Percentiles rank a stretch among this genome's conserved stretches.
Evolutionary conservation across 2,888 invertebrate genomes (phyloP).

Genomic region (Nymphalis c-album): DNA sequence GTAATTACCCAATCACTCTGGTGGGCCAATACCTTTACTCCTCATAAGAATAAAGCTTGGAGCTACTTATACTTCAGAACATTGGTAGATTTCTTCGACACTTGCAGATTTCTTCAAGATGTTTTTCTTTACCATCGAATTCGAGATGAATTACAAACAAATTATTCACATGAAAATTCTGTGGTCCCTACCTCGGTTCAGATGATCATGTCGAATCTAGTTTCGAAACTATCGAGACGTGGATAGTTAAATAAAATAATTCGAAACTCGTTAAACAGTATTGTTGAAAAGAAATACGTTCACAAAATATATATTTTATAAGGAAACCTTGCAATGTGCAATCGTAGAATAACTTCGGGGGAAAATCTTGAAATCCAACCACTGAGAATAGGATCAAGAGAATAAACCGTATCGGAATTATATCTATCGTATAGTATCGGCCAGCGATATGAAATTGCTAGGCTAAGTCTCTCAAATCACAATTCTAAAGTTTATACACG

Average conservation of each 20-base stretch:
- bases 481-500: conserved; percentile 29
- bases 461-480: conserved; percentile 36
- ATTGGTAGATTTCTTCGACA: too few species aligned
- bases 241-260: neutral
- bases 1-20: too few species aligned
- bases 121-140: too few species aligned
- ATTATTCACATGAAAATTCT: too few species aligned
- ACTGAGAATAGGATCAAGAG: conserved; percentile 37
- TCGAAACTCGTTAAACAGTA: conserved; percentile 3
- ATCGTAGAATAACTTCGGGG: conserved; percentile 30
- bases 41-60: too few species aligned
- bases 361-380: conserved; percentile 33
- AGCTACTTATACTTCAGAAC: too few species aligned
- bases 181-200: too few species aligned
- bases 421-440: conserved; percentile 30
- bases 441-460: conserved; percentile 34
- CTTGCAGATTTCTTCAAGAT: too few species aligned
- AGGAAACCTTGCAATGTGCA: conserved; percentile 23
- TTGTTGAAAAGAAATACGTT: conserved; percentile 24
- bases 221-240: too few species aligned
- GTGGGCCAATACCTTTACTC: too few species aligned
- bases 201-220: too few species aligned
- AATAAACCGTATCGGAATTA: conserved; percentile 36
- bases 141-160: too few species aligned
- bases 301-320: conserved; percentile 27